Evolutionary conservation across 2,888 invertebrate genomes (phyloP).

Genomic region (Cheilosia vulpina): DNA sequence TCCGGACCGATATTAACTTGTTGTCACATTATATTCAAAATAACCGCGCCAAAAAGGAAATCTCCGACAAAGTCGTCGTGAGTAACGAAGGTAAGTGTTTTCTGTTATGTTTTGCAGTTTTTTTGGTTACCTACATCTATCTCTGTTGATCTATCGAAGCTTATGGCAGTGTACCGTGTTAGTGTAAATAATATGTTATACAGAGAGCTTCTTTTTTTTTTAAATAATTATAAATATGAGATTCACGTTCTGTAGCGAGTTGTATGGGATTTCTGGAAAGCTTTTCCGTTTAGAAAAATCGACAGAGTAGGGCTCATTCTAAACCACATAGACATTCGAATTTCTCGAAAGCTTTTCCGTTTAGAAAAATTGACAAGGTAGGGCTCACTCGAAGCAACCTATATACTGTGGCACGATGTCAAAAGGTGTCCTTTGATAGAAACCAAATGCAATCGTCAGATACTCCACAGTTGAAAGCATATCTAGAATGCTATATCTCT

Average conservation of each 20-base stretch:
- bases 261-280: not conserved
- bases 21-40: constrained; percentile 94
- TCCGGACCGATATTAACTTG: constrained; percentile 93
- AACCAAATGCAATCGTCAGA: too few relatives aligned
- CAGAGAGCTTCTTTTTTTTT: not conserved
- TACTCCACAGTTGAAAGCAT: too few relatives aligned
- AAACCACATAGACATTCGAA: not conserved
- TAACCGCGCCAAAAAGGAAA: constrained; percentile 85
- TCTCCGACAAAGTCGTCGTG: constrained; percentile 75
- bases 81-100: constrained; percentile 79
- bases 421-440: too few relatives aligned
- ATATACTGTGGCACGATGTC: too few relatives aligned
- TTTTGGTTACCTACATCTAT: constrained; percentile 7
- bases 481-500: too few relatives aligned
- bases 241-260: constrained; percentile 36
- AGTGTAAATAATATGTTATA: constrained; percentile 43
- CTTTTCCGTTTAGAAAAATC: too few relatives aligned
- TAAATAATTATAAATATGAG: constrained; percentile 3
- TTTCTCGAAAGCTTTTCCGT: not conserved
- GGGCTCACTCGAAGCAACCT: too few relatives aligned
- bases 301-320: too few relatives aligned
- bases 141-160: constrained; percentile 37
- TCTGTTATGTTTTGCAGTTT: constrained; percentile 39
- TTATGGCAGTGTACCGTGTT: constrained; percentile 21
- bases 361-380: too few relatives aligned